A percentile compares a stretch with the other conserved stretches of the same genome.
Conservation (phyloP, 1,140 invertebrate genomes). For the Meloidogyne floridensis region DNA sequence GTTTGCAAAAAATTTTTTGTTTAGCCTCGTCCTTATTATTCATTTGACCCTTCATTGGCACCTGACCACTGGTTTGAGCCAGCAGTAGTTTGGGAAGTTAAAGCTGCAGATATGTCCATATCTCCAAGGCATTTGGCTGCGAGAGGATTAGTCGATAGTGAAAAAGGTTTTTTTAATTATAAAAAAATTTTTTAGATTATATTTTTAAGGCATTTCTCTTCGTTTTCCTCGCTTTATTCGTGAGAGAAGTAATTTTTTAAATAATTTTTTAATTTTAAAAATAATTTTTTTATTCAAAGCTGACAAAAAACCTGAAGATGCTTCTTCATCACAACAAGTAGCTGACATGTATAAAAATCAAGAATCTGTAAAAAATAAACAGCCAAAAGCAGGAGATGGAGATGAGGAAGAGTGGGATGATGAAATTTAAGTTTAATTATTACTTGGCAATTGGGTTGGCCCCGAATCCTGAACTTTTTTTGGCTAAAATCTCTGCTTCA, state of each 20-base stretch:
- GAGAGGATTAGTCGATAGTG: constrained; percentile 74
- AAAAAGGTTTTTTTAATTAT: constrained; percentile 44
- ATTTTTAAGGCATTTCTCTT: constrained; percentile 89
- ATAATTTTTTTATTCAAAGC: constrained; percentile 79
- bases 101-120: constrained; percentile 92
- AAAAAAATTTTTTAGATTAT: not conserved
- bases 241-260: constrained; percentile 21
- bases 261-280: not conserved
- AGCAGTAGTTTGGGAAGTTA: constrained; percentile 85
- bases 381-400: constrained; percentile 15
- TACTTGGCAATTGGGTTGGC: too few relatives aligned
- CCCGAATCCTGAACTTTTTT: too few relatives aligned
- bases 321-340: constrained; percentile 84
- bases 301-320: constrained; percentile 89
- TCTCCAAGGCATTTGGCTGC: constrained; percentile 91
- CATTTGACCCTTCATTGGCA: constrained; percentile 76
- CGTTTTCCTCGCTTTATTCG: constrained; percentile 82
- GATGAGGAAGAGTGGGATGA: constrained; percentile 38
- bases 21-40: constrained; percentile 82
- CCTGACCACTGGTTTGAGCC: constrained; percentile 93
- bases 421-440: constrained; percentile 8
- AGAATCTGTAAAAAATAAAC: constrained; percentile 83
- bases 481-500: too few relatives aligned
- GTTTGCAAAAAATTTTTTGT: constrained; percentile 68
- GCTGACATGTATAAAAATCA: constrained; percentile 80